phyloP scores from a whole-genome alignment of 2,888 invertebrate species.

The Exephanes ischioxanthus region DNA sequence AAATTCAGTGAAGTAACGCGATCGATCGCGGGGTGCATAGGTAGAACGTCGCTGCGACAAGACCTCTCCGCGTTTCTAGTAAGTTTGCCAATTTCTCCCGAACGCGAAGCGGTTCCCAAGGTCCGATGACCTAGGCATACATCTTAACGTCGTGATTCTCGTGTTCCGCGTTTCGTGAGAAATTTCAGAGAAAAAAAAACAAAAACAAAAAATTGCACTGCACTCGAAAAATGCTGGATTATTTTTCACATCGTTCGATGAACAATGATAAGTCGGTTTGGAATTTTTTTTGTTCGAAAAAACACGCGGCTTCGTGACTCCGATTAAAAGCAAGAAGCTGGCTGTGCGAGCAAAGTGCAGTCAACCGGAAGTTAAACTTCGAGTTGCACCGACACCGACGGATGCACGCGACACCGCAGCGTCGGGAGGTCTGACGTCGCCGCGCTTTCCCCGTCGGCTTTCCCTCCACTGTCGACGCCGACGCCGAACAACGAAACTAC shows the following conservation, averaged over 20 bases:
- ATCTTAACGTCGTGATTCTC: background rate
- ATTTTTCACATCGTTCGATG: background rate
- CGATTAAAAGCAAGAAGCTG: background rate
- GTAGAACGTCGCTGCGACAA: constrained; percentile 22
- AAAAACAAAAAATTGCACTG: background rate
- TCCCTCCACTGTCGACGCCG: constrained; percentile 22
- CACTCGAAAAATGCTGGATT: background rate
- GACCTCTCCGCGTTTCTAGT: background rate
- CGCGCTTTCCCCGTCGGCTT: constrained; percentile 69
- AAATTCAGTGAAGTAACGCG: constrained; percentile 22
- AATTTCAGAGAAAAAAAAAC: background rate
- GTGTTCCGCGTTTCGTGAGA: background rate
- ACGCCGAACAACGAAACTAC: constrained; percentile 16
- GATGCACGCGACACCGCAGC: constrained; percentile 74
- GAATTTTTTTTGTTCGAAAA: background rate
- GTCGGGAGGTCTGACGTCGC: constrained; percentile 79
- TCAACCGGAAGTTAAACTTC: constrained; percentile 25
- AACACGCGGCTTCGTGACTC: background rate
- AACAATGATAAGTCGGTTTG: background rate
- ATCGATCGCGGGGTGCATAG: constrained; percentile 49
- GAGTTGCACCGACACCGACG: background rate
- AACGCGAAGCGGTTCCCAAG: background rate
- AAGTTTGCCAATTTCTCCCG: constrained; percentile 31
- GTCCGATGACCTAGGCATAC: constrained; percentile 22
- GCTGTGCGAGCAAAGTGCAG: background rate